phyloP scores from a whole-genome alignment of 2,113 vertebrate species.

The Oxyruncus cristatus region DNA sequence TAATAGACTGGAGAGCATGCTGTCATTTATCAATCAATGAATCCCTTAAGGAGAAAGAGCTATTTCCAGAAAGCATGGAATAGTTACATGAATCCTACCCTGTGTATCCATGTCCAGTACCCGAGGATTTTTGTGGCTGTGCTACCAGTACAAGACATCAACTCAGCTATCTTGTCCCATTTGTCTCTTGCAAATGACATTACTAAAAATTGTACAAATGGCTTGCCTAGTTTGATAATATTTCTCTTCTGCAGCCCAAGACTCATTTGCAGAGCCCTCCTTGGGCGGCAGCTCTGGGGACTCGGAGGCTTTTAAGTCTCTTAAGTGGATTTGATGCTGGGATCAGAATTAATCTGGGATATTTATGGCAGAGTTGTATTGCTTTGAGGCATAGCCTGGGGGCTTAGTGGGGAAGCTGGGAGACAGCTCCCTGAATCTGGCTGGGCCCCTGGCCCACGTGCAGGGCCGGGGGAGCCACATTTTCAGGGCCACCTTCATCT shows the following conservation, averaged over 20 bases:
- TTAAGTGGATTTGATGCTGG: conserved; percentile 74
- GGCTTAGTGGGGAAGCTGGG: conserved; percentile 19
- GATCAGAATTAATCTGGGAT: conserved; percentile 75
- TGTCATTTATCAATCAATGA: background rate
- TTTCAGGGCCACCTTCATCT: background rate
- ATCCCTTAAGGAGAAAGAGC: background rate
- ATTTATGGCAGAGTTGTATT: conserved; percentile 72
- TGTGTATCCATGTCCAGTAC: background rate
- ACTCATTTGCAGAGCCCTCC: conserved; percentile 28
- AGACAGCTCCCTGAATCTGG: background rate
- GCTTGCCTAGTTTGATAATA: conserved; percentile 32
- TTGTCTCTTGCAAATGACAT: conserved; percentile 22
- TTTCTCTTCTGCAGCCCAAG: conserved; percentile 18
- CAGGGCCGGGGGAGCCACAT: background rate
- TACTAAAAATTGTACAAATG: conserved; percentile 56
- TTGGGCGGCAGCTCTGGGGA: conserved; percentile 38
- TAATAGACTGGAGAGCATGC: background rate
- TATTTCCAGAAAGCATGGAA: background rate
- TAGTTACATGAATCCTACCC: background rate
- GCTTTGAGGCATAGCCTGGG: conserved; percentile 32
- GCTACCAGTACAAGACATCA: background rate
- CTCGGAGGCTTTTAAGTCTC: conserved; percentile 65
- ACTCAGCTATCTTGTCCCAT: conserved; percentile 8
- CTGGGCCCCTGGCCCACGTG: background rate
- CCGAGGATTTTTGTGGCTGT: background rate